Conservation (phyloP, 2,113 vertebrate genomes). For the Silurus glanis region DNA sequence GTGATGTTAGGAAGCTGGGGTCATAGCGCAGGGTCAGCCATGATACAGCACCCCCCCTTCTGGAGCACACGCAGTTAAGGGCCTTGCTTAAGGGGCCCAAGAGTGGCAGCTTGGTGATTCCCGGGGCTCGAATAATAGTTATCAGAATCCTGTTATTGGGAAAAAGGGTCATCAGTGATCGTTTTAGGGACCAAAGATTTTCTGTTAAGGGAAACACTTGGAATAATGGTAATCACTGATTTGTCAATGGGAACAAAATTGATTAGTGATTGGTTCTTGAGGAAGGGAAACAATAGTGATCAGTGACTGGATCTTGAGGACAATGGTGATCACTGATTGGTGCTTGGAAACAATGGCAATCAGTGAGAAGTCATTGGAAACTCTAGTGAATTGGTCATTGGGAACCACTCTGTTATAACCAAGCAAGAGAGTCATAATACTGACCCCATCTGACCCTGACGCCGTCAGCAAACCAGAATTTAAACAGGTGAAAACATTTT, state of each 20-base stretch:
- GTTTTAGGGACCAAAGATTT: too few relatives aligned
- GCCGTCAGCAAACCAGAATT: background rate
- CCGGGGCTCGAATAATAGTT: too few relatives aligned
- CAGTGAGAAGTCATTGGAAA: background rate
- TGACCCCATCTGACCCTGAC: too few relatives aligned
- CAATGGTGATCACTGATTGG: background rate
- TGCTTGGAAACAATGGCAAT: background rate
- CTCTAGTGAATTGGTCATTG: too few relatives aligned
- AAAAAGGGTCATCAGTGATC: background rate
- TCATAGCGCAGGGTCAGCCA: too few relatives aligned
- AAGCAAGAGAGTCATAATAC: background rate
- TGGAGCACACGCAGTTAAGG: too few relatives aligned
- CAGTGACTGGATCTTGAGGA: background rate
- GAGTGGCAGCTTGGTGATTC: too few relatives aligned
- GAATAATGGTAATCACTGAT: background rate
- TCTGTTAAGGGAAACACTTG: too few relatives aligned
- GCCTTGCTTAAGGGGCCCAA: too few relatives aligned
- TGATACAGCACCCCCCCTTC: too few relatives aligned
- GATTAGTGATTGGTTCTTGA: background rate
- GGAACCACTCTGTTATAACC: background rate
- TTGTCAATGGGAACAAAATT: background rate
- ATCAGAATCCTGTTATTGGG: too few relatives aligned
- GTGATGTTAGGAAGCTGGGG: too few relatives aligned
- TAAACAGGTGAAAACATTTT: background rate
- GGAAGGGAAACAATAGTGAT: background rate